Evolutionary conservation across 2,888 invertebrate species (phyloP).

Genomic region (Chrysina gloriosa): DNA sequence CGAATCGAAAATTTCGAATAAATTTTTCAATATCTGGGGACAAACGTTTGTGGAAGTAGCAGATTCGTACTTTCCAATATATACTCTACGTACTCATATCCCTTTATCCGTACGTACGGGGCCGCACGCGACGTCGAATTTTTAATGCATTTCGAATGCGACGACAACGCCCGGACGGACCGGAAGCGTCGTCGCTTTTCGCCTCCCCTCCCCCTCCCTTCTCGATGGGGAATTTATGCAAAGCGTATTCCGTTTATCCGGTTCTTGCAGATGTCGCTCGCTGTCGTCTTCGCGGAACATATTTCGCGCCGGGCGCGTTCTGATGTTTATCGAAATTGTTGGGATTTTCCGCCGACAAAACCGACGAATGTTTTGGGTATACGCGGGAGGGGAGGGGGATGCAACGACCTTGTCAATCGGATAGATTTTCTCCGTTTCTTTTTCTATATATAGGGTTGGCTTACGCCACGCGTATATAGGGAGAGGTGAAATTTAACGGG

Average conservation of each 20-base stretch:
- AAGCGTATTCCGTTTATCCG: not conserved
- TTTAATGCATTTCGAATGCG: slow-evolving; percentile 1
- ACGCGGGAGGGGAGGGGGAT: not conserved
- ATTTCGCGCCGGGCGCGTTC: not conserved
- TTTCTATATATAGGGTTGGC: too few species aligned
- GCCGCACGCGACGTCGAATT: not conserved
- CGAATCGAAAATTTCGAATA: too few species aligned
- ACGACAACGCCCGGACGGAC: not conserved
- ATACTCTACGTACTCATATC: too few species aligned
- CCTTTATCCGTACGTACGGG: not conserved
- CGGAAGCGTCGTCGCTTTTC: not conserved
- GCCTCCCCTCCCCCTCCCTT: too few species aligned
- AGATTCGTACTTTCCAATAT: too few species aligned
- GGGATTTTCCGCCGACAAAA: slow-evolving; percentile 3
- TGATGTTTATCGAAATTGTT: slow-evolving; percentile 10
- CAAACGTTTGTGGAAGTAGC: too few species aligned
- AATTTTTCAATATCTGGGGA: too few species aligned
- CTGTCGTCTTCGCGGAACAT: slow-evolving; percentile 15
- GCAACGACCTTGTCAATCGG: too few species aligned
- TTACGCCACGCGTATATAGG: too few species aligned
- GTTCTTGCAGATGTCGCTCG: slow-evolving; percentile 12
- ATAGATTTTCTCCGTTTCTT: too few species aligned
- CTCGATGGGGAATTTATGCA: slow-evolving; percentile 9
- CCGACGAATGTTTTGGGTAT: not conserved
- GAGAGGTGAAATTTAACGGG: too few species aligned